These are phyloP conservation scores for Podarcis muralis DNA, from an alignment of 2,113 vertebrate species.

Conservation along the genomic window DNA sequence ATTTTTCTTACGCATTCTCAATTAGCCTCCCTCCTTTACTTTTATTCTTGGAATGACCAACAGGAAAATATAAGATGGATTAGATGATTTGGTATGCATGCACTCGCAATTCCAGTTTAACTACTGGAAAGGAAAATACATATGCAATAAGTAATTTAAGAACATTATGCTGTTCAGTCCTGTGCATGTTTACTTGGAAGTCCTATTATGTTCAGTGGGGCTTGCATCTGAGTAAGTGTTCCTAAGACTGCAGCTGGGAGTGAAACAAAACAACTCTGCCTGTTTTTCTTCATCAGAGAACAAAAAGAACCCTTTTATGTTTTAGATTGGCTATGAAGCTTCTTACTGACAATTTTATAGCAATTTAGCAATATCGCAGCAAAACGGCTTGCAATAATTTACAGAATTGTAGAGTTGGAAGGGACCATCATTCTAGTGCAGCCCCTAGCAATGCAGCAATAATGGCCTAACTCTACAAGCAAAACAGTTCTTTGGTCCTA, in stretches of 20 bases:
- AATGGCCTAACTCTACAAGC: too few species aligned
- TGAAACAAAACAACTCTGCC: conserved; percentile 63
- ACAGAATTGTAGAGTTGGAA: too few species aligned
- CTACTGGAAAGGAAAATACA: conserved; percentile 50
- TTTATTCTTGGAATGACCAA: conserved; percentile 32
- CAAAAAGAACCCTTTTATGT: conserved; percentile 55
- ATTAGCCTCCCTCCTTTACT: neutral
- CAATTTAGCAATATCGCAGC: neutral
- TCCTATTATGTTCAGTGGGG: neutral
- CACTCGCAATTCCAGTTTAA: conserved; percentile 44
- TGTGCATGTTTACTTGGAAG: neutral
- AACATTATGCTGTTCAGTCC: conserved; percentile 3
- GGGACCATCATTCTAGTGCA: too few species aligned
- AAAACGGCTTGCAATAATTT: too few species aligned
- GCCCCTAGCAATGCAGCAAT: too few species aligned
- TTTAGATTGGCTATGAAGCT: conserved; percentile 41
- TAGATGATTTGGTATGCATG: conserved; percentile 31
- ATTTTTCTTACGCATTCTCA: conserved; percentile 42
- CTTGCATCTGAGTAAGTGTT: too few species aligned
- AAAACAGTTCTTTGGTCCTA: neutral
- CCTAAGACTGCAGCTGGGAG: conserved; percentile 35
- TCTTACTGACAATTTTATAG: conserved; percentile 49
- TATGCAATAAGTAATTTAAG: conserved; percentile 59
- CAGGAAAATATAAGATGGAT: conserved; percentile 34
- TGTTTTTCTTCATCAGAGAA: conserved; percentile 67